Evolutionary conservation across 2,888 invertebrate genomes (phyloP).

Genomic region (Drymonia ruficornis): DNA sequence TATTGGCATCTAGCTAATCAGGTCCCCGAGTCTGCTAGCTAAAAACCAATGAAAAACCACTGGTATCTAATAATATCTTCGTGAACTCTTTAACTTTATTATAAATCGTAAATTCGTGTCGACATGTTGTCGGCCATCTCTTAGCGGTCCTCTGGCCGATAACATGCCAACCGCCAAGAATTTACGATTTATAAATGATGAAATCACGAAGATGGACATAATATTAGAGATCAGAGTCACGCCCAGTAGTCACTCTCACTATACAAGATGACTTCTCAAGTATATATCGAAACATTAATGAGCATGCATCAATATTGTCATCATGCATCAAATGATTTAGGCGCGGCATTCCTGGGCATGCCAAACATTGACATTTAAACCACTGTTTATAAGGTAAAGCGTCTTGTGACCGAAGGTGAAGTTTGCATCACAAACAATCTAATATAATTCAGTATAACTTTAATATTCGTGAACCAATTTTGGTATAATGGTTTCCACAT

Average conservation of each 20-base stretch:
- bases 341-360: slow-evolving; percentile 18
- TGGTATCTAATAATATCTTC: no score
- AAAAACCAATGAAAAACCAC: slow-evolving; percentile 8
- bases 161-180: no score
- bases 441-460: neutral
- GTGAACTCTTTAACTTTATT: no score
- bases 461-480: neutral
- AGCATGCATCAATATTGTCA: slow-evolving; percentile 32
- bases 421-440: neutral
- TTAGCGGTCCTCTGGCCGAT: no score
- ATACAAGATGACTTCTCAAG: slow-evolving; percentile 14
- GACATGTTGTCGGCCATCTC: no score
- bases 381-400: slow-evolving; percentile 7
- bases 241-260: no score
- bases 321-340: slow-evolving; percentile 29
- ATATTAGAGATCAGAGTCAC: no score
- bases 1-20: neutral
- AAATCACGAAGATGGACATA: no score
- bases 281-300: slow-evolving; percentile 29
- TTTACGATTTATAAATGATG: no score
- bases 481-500: neutral
- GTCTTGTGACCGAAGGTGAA: no score
- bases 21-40: no score
- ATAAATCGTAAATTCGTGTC: no score
- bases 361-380: slow-evolving; percentile 12